Percentiles rank a stretch among this genome's conserved stretches.
Conservation (phyloP, 2,113 vertebrate species). For the Cavia porcellus region DNA sequence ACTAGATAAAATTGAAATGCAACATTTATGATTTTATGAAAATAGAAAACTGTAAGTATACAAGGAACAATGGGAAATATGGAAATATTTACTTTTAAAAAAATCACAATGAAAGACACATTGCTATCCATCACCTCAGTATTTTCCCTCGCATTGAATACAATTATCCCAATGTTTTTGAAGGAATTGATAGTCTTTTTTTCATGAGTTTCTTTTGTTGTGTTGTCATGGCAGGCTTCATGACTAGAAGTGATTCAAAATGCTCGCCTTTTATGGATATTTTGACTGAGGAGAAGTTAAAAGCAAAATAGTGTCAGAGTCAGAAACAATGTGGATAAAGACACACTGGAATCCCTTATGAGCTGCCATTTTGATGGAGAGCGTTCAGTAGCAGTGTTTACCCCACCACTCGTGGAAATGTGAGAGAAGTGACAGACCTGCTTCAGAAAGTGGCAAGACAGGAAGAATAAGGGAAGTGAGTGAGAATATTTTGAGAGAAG, state of each 20-base stretch:
- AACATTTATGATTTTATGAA: neutral
- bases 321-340: neutral
- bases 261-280: neutral
- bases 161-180: neutral
- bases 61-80: neutral
- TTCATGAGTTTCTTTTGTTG: neutral
- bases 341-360: neutral
- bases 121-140: neutral
- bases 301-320: neutral
- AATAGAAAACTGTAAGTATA: neutral
- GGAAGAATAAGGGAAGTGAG: neutral
- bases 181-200: neutral
- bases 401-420: neutral
- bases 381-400: neutral
- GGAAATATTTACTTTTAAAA: neutral
- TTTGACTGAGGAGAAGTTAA: neutral
- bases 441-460: neutral
- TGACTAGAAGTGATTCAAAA: neutral
- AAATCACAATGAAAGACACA: neutral
- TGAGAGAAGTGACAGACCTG: neutral
- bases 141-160: neutral
- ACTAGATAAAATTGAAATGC: neutral
- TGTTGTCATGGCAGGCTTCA: neutral
- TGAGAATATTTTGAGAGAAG: neutral
- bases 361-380: neutral